Evolutionary conservation across 2,113 vertebrate genomes (phyloP), one percentile per base, ranked within the genome.

Genomic region (Plotosus lineatus): DNA sequence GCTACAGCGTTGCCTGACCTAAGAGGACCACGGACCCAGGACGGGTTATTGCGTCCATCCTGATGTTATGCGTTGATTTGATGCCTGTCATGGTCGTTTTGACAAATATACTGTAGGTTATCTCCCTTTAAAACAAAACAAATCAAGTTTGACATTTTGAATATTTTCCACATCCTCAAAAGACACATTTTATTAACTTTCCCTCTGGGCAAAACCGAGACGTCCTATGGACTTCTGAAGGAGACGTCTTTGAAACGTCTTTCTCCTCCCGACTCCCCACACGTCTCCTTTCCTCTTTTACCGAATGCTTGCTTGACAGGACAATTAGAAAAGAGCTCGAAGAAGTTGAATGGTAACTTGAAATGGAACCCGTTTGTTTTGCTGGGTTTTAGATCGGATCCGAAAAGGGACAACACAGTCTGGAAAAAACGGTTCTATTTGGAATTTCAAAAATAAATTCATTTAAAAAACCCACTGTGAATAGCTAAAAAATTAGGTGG

Each of bases 121-220:
- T 46, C 1, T 14, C 17, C 40, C 7, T 14, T 68, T n/a, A 51
- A 15, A 51, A 33, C 10, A 8, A 68, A 44, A 11, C 68, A 28
- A 48, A 48, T 46, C 42, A 48, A 46, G 42, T 48, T 71, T 71
- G 68, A 71, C 68, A 48, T 71, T 42, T 71, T 31, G 42, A 48
- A 48, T 31, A 71, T 71, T 46, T 46, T 8, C 68, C 68, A 28
- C 42, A 46, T 44, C 40, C 38, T 68, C 65, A 26, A 68, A 42
- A 68, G 40, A 44, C 38, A 48, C n/a, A 0, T 48, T 21, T 19
- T 28, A 48, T 48, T 71, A 28, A 71, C 68, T 71, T 71, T 71
- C 68, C 68, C 68, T 71, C 68, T 48, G 68, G 68, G 42, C 26
- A 48, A 71, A 71, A 19, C 4, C n/a, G n/a, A 71, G n/a, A 71